Percentiles rank a stretch among this genome's conserved stretches.
These are phyloP conservation scores for Aphaenogaster floridana DNA, from an alignment of 1,140 invertebrate species.

Conservation along the genomic window DNA sequence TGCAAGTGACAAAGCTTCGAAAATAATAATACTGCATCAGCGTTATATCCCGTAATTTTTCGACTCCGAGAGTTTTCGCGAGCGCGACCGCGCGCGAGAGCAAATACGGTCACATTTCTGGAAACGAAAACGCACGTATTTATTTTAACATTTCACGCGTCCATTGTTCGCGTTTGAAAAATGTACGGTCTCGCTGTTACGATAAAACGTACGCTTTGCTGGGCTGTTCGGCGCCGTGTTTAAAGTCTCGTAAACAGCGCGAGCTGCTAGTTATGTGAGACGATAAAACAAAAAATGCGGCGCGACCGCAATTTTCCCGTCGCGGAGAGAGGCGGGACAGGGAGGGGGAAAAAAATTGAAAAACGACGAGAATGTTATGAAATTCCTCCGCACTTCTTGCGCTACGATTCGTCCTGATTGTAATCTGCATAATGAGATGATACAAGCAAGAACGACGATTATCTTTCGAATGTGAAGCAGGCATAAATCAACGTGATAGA, in stretches of 20 bases:
- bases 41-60: slow-evolving; percentile 25
- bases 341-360: slow-evolving; percentile 7
- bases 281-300: slow-evolving; percentile 58
- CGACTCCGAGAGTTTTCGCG: neutral
- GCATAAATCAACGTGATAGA: neutral
- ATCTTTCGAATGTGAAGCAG: neutral
- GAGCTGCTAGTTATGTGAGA: slow-evolving; percentile 55
- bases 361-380: slow-evolving; percentile 34
- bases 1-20: slow-evolving; percentile 7
- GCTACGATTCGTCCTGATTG: slow-evolving; percentile 17
- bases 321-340: neutral
- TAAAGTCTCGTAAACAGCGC: slow-evolving; percentile 60
- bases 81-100: neutral
- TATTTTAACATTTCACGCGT: slow-evolving; percentile 61
- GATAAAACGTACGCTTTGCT: slow-evolving; percentile 61
- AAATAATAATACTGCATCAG: slow-evolving; percentile 42
- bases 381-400: slow-evolving; percentile 23
- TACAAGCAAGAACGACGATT: neutral
- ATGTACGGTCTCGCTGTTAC: slow-evolving; percentile 52
- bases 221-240: slow-evolving; percentile 50
- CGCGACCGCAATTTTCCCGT: slow-evolving; percentile 54
- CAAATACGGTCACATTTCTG: slow-evolving; percentile 52
- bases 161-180: slow-evolving; percentile 58
- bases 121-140: slow-evolving; percentile 62
- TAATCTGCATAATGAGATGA: slow-evolving; percentile 32